These are phyloP conservation scores for Serinus canaria DNA, from an alignment of 2,113 vertebrate genomes.

Conservation along the genomic window DNA sequence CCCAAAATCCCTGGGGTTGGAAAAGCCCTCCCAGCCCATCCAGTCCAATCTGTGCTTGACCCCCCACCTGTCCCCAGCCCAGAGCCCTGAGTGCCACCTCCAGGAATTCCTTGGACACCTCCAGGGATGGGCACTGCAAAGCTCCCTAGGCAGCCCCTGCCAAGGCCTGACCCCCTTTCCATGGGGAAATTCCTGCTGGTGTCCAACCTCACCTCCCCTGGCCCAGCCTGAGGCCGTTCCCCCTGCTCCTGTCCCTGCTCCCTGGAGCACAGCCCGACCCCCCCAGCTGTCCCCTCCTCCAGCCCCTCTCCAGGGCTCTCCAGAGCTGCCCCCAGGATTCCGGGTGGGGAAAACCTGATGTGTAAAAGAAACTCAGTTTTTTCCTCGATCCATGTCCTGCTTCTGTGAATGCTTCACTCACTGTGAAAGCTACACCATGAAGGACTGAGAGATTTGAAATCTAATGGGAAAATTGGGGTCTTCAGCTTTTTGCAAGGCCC, in stretches of 20 bases:
- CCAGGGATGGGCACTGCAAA: background rate
- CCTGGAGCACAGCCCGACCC: background rate
- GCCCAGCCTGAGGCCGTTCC: background rate
- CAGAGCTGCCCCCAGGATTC: background rate
- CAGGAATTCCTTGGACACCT: background rate
- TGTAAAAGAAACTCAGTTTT: background rate
- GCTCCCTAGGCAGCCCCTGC: background rate
- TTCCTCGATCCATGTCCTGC: background rate
- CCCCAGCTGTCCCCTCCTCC: background rate
- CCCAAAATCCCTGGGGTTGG: background rate
- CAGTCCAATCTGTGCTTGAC: background rate
- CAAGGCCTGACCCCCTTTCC: background rate
- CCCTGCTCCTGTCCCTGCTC: background rate
- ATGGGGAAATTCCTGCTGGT: background rate
- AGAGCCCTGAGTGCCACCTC: background rate
- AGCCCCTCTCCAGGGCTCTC: background rate
- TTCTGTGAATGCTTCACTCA: background rate
- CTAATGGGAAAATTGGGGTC: background rate
- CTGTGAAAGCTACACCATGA: background rate
- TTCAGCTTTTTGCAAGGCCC: background rate
- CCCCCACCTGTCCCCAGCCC: background rate
- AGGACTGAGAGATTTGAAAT: background rate
- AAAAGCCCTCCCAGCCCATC: background rate
- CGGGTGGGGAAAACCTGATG: accelerated
- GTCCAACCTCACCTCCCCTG: accelerated